These are phyloP conservation scores for Acleris laterana DNA, from an alignment of 2,888 invertebrate species.

Conservation along the genomic window DNA sequence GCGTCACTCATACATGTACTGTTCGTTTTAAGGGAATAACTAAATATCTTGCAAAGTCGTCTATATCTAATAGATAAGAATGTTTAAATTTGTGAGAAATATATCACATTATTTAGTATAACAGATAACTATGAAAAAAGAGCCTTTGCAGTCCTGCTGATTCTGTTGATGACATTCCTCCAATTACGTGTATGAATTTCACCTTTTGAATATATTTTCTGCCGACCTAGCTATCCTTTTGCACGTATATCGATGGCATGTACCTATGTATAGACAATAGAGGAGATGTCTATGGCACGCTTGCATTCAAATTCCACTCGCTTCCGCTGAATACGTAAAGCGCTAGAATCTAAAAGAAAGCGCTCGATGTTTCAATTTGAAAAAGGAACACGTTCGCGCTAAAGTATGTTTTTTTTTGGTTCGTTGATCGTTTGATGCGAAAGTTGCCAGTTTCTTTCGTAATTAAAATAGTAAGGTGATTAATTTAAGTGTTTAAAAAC, in stretches of 20 bases:
- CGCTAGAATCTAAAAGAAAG: slow-evolving; percentile 34
- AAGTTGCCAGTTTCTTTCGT: slow-evolving; percentile 6
- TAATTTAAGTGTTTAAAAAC: too few species aligned
- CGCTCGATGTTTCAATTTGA: slow-evolving; percentile 36
- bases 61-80: too few species aligned
- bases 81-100: too few species aligned
- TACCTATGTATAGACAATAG: slow-evolving; percentile 35
- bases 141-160: too few species aligned
- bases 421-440: slow-evolving; percentile 30
- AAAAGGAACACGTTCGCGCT: slow-evolving; percentile 26
- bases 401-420: slow-evolving; percentile 17
- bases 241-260: slow-evolving; percentile 4
- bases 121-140: too few species aligned
- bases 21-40: too few species aligned
- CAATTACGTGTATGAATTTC: neutral
- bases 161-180: too few species aligned
- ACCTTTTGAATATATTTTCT: neutral
- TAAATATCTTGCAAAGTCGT: too few species aligned
- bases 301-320: slow-evolving; percentile 35
- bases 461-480: too few species aligned
- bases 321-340: slow-evolving; percentile 34
- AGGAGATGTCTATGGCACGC: slow-evolving; percentile 34
- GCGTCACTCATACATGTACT: too few species aligned
- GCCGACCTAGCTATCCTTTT: slow-evolving; percentile 12
- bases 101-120: too few species aligned